Base-by-base conservation (phyloP, 2,888 invertebrate species). In the Rotaria magnacalcarata region DNA sequence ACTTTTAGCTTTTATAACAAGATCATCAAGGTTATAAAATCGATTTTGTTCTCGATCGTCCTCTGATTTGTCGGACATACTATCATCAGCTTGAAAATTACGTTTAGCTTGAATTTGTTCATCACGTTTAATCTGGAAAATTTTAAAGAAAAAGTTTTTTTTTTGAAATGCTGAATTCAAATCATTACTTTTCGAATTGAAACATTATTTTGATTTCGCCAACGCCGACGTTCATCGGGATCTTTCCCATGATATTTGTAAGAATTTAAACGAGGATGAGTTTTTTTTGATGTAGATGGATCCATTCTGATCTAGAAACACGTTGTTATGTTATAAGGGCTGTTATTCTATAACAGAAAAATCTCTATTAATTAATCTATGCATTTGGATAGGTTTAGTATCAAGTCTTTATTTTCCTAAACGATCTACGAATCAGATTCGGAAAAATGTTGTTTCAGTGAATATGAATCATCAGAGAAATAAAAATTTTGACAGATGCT, bases 221-320 rank as follows among this genome's bases (percentile, higher is more conserved):
- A 47, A 47, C 80, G 80, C 4, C 80, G 43, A 47, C 47, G 43
- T 80, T 80, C 80, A n/a, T 47, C 47, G 11, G 47, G 11, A 47
- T 80, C 80, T 80, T 80, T 80, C n/a, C 80, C 80, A 80, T 47
- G 80, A n/a, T 80, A 47, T 47, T 80, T 80, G 47, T 80, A 80
- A 11, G 67, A 67, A 34, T 2, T 67, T 34, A 67, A 34, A 27
- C 67, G 67, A 16, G 16, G 34, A 41, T 34, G 34, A 34, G 19
- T 5, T 4, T 19, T 67, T 67, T 67, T 67, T 19, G 67, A 34
- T 67, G 67, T 10, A 1, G 67, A 67, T 67, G 67, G 16, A 67
- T 27, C 27, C 67, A 67, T 67, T 8, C 10, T 8, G 21, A 54
- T 54, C 54, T 54, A 54, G 54, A 54, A 21, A 67, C 27, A 67